These are phyloP conservation scores for Rhinogobius similis DNA, from an alignment of 2,113 vertebrate species.

Conservation along the genomic window DNA sequence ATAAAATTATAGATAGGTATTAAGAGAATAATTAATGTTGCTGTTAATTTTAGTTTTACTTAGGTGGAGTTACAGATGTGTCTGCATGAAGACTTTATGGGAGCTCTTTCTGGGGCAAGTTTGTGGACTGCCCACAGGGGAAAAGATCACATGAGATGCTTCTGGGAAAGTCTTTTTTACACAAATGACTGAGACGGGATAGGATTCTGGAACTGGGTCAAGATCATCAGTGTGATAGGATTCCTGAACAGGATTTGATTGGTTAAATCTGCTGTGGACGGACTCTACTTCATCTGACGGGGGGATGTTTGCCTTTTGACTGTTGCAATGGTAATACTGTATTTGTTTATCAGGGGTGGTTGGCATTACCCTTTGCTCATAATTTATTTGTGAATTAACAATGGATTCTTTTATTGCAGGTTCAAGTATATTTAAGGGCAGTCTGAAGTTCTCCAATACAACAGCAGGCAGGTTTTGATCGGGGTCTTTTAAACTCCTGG, in stretches of 20 bases:
- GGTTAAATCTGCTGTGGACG: constrained; percentile 10
- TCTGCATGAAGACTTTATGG: constrained; percentile 42
- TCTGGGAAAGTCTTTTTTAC: background rate
- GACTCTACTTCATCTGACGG: background rate
- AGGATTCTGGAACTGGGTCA: background rate
- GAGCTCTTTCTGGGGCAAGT: constrained; percentile 25
- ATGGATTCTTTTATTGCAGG: constrained; percentile 14
- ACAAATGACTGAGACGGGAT: background rate
- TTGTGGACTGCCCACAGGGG: constrained; percentile 11
- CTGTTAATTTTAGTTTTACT: too few relatives aligned
- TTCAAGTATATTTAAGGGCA: constrained; percentile 29
- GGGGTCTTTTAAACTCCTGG: constrained; percentile 37
- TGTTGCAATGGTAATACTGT: background rate
- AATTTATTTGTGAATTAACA: constrained; percentile 5
- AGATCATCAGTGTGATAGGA: constrained; percentile 10
- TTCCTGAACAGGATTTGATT: constrained; percentile 24
- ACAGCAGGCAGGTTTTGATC: constrained; percentile 14
- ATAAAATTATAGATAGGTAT: too few relatives aligned
- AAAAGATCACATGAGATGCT: constrained; percentile 1
- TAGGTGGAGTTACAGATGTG: constrained; percentile 33
- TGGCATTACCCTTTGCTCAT: constrained; percentile 7
- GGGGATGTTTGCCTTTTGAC: background rate
- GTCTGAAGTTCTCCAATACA: background rate
- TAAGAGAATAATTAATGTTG: too few relatives aligned
- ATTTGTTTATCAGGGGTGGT: background rate